Evolutionary conservation across 2,888 invertebrate genomes (phyloP), one percentile per base, ranked within the genome.

Genomic region (Sinohyriopsis cumingii): DNA sequence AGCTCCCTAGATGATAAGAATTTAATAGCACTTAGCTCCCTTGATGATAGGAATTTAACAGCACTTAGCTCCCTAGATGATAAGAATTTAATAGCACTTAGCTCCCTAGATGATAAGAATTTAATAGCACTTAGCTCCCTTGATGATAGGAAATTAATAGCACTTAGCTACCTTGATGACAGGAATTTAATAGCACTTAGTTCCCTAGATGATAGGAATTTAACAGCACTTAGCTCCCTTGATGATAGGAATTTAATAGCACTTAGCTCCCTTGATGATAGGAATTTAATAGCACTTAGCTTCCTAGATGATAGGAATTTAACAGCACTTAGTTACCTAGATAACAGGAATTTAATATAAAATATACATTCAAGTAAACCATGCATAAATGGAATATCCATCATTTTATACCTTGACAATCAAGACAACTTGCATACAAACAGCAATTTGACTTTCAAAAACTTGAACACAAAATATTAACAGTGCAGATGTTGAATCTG

Each of bases 41-140:
- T 87, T 74, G 54, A 63, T 63, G 24, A 54, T 28, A 59, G 22
- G 22, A 53, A 63, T 6, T n/a, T n/a, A n/a, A n/a, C n/a, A n/a
- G 94, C 85, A 74, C 82, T 86, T 71, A 87, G 72, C 80, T 93
- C 89, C 67, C 88, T 87, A 73, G 54, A 63, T 63, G 24, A 54
- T 28, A 59, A 22, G 22, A 53, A 63, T 6, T n/a, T n/a, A n/a
- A n/a, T n/a, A n/a, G 94, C 85, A 74, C 82, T 86, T 71, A 87
- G 72, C 80, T 93, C 89, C 67, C 88, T 87, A 73, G 54, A 63
- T 63, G 24, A 54, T 28, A 59, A 22, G 22, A 53, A 63, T 6
- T n/a, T n/a, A n/a, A n/a, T n/a, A n/a, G 94, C 85, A 74, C 82
- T 86, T 71, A 87, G 72, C 80, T 93, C 89, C 67, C 88, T 87